Evolutionary conservation across 2,113 vertebrate genomes (phyloP), one percentile per base, ranked within the genome.

Genomic region (Epinephelus fuscoguttatus): DNA sequence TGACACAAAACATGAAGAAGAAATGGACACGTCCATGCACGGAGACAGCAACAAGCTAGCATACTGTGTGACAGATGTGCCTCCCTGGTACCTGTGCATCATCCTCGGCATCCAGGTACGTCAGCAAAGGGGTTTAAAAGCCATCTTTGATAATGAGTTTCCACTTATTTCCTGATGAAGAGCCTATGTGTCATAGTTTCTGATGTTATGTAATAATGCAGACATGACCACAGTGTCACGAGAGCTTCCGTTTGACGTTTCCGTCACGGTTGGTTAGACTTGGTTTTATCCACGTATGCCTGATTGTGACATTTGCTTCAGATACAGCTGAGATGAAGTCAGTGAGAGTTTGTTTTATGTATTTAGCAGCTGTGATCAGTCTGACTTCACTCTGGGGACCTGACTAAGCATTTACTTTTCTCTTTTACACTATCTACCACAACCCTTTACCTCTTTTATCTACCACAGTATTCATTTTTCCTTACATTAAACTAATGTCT

Each of bases 11-110:
- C 69, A 77, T 2, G 75, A 6, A n/a, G 82, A 88, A 6, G 91
- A 87, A 10, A 57, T 57, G 37, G 84, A 75, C 10, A 17, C 84
- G 17, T 91, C 91, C 3, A 15, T 33, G 0, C 80, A 70, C 11
- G 80, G 52, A 15, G 88, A 88, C 14, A 47, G 6, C 25, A 91
- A 87, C 80, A 96, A 94, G 30, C 90, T 97, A 37, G 96, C 92
- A 6, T 99, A 98, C 15, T 82, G 92, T 2, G 81, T 99, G 60
- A 96, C 96, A 0, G 97, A 99, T 0, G 87, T 94, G 3, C 98
- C 98, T 3, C 97, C 98, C 0, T 99, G 97, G 98, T 96, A 99
- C 86, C 94, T 99, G 62, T 99, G 98, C 91, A 95, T 99, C 91
- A 90, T 99, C 75, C 82, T 99, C 68, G 98, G 98, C 53, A 95